phyloP scores from a whole-genome alignment of 2,888 invertebrate species.

The Nasonovia ribisnigri region DNA sequence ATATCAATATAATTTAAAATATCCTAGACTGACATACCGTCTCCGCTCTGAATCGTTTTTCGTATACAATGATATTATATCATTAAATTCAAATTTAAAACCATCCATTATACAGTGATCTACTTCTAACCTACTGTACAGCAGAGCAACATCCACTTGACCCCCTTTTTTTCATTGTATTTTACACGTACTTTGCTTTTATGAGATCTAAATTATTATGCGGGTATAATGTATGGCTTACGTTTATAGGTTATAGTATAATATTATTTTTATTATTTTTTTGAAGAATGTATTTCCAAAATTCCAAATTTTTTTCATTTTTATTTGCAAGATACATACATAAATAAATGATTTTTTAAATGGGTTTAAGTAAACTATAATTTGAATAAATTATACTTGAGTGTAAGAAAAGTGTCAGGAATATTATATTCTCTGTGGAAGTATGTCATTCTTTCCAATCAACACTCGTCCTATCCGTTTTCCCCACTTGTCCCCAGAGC shows the following conservation, averaged over 20 bases:
- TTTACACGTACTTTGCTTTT: neutral
- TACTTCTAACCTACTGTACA: no score
- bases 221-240: neutral
- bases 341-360: neutral
- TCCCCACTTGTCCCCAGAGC: neutral
- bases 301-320: neutral
- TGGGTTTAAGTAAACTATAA: neutral
- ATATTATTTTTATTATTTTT: neutral
- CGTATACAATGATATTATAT: no score
- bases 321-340: neutral
- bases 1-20: no score
- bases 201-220: neutral
- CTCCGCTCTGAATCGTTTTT: no score
- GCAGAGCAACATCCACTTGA: no score
- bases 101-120: no score
- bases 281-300: neutral
- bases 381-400: neutral
- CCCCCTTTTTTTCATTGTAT: neutral
- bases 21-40: no score
- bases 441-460: constrained; percentile 18
- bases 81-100: no score
- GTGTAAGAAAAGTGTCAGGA: neutral
- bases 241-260: neutral
- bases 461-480: constrained; percentile 23
- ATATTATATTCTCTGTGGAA: neutral